Evolutionary conservation across 2,888 invertebrate species (phyloP).

Genomic region (Leptarthrus brevirostris): DNA sequence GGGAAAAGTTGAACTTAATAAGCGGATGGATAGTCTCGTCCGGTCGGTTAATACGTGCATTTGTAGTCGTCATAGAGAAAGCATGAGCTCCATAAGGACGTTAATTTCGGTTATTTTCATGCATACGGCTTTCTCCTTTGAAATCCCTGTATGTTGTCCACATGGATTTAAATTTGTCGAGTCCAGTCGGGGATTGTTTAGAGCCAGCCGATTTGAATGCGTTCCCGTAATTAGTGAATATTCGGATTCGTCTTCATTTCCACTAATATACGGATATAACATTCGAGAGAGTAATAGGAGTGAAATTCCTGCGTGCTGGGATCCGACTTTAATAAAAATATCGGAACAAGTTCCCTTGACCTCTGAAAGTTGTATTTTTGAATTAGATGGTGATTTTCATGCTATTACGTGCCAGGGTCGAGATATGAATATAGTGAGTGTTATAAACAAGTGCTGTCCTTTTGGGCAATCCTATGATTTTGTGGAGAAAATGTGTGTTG

Average conservation of each 20-base stretch:
- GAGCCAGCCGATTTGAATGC: constrained; percentile 40
- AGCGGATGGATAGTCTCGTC: not conserved
- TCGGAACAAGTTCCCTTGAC: not conserved
- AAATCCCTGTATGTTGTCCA: constrained; percentile 49
- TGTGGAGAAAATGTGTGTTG: constrained; percentile 57
- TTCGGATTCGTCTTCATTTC: not conserved
- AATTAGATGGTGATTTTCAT: constrained; percentile 33
- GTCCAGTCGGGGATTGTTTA: constrained; percentile 23
- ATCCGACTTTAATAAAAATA: constrained; percentile 44
- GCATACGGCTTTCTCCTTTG: not conserved
- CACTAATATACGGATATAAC: not conserved
- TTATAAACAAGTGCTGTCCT: constrained; percentile 64
- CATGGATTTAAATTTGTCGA: constrained; percentile 40
- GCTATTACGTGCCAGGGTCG: constrained; percentile 43
- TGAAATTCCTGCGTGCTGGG: constrained; percentile 49
- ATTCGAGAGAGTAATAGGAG: constrained; percentile 19
- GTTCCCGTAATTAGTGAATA: not conserved
- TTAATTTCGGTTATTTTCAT: not conserved
- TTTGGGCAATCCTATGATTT: constrained; percentile 59
- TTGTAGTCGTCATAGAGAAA: too few species aligned
- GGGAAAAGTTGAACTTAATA: not conserved
- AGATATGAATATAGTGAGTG: constrained; percentile 54
- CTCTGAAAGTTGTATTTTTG: constrained; percentile 45
- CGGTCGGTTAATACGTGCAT: not conserved
- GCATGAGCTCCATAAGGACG: not conserved